Evolutionary conservation across 2,888 invertebrate genomes (phyloP).

Genomic region (Frankliniella fusca): DNA sequence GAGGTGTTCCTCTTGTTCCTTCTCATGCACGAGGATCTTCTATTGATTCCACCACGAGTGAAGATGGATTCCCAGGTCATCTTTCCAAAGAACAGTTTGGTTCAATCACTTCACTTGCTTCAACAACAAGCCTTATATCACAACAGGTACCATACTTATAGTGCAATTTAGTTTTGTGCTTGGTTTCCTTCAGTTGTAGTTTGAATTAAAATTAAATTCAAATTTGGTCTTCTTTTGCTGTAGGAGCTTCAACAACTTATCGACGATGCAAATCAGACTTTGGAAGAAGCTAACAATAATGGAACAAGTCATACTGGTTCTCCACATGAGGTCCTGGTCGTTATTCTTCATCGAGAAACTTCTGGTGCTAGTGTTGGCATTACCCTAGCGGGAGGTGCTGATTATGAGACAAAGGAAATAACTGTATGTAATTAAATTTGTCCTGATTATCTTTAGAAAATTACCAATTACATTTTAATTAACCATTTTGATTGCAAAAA

Average conservation of each 20-base stretch:
- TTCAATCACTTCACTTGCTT: slow-evolving; percentile 55
- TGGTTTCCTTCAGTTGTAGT: background rate
- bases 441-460: slow-evolving; percentile 1
- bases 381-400: slow-evolving; percentile 81
- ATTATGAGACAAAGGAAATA: slow-evolving; percentile 88
- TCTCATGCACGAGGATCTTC: slow-evolving; percentile 53
- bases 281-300: slow-evolving; percentile 51
- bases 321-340: slow-evolving; percentile 56
- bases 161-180: too few species aligned
- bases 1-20: slow-evolving; percentile 38
- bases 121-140: slow-evolving; percentile 56
- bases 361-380: slow-evolving; percentile 76
- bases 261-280: slow-evolving; percentile 62
- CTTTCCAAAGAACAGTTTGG: slow-evolving; percentile 51
- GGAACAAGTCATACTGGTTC: slow-evolving; percentile 41
- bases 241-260: slow-evolving; percentile 61
- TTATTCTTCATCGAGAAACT: slow-evolving; percentile 63
- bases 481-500: background rate
- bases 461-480: background rate
- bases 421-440: slow-evolving; percentile 55
- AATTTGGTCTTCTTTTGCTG: slow-evolving; percentile 28
- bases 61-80: slow-evolving; percentile 46
- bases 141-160: slow-evolving; percentile 47
- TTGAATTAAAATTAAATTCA: background rate
- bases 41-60: slow-evolving; percentile 54